phyloP scores from a whole-genome alignment of 1,140 invertebrate species.

The Micrasema minimum region DNA sequence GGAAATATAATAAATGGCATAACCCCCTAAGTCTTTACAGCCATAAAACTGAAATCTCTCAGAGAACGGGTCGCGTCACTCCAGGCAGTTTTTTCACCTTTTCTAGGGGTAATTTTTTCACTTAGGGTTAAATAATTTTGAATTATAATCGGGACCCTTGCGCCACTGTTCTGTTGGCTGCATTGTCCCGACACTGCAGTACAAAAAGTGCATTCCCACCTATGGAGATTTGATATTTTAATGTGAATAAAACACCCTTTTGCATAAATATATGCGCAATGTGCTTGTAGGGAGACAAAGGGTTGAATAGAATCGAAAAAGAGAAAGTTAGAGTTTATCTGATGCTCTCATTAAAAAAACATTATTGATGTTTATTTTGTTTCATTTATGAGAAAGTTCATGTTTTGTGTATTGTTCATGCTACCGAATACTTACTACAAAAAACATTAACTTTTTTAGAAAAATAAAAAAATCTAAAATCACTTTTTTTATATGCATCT shows the following conservation, averaged over 20 bases:
- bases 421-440: too few species aligned
- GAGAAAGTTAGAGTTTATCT: too few species aligned
- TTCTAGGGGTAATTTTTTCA: conserved; percentile 39
- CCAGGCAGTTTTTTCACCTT: conserved; percentile 45
- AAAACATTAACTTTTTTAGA: too few species aligned
- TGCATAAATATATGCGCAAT: conserved; percentile 44
- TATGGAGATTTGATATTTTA: conserved; percentile 52
- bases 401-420: too few species aligned
- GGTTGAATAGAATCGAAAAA: not conserved
- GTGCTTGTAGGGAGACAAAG: conserved; percentile 39
- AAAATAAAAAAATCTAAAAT: too few species aligned
- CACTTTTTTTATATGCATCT: too few species aligned
- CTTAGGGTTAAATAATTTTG: conserved; percentile 51
- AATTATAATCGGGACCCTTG: conserved; percentile 52
- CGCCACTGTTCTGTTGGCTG: conserved; percentile 38
- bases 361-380: too few species aligned
- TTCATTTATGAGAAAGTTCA: too few species aligned
- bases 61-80: conserved; percentile 42
- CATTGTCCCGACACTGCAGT: conserved; percentile 31
- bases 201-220: conserved; percentile 50
- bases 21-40: conserved; percentile 37
- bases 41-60: conserved; percentile 40
- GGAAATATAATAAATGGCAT: conserved; percentile 20
- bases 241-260: conserved; percentile 50
- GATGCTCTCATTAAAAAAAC: too few species aligned